Base-by-base conservation (phyloP, 2,797 vertebrate genomes). In the Ispidina picta region DNA sequence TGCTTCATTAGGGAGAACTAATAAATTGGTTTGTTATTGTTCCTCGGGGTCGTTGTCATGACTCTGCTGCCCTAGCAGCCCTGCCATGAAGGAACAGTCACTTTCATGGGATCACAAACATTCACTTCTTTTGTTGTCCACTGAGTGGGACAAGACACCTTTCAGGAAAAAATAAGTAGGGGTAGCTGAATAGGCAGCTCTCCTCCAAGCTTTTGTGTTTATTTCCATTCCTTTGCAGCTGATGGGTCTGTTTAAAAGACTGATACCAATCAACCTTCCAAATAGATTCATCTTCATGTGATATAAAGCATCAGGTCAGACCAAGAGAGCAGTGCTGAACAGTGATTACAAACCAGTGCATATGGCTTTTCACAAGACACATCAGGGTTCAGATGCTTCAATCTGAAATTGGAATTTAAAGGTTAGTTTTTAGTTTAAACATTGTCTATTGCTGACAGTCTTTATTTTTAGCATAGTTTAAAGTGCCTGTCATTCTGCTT, bases 191-290 rank as follows among this genome's bases (percentile, higher is more conserved):
- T 9, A 65, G 39, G 19, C 31, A 91, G 48, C 52, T 88, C 44
- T 35, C 59, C 19, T n/a, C 59, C 43, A 66, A 81, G 39, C 39
- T 88, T 64, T 70, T 83, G 3, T 5, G 77, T 89, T 83, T 59
- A 65, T 88, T 93, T 86, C 71, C 71, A 54, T 75, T 88, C 51
- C 55, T 75, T 0, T 71, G 46, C 1, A 2, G 28, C 74, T 74
- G 80, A 80, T 14, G 26, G 5, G 5, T 83, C 65, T 74, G 4
- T 87, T 86, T 74, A 64, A 71, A 83, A 64, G 65, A 64, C 73
- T 89, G 83, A 19, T 89, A 71, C 44, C 83, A 88, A 16, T 93
- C 60, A 71, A 68, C 72, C 33, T 90, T 87, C 69, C 65, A 90
- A 84, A 79, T 21, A 60, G 44, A 74, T 77, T 79, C 5, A 37